Percentiles rank a stretch among this genome's conserved stretches.
Conservation (phyloP, 2,797 vertebrate genomes). For the Brachyrhaphis roseni region DNA sequence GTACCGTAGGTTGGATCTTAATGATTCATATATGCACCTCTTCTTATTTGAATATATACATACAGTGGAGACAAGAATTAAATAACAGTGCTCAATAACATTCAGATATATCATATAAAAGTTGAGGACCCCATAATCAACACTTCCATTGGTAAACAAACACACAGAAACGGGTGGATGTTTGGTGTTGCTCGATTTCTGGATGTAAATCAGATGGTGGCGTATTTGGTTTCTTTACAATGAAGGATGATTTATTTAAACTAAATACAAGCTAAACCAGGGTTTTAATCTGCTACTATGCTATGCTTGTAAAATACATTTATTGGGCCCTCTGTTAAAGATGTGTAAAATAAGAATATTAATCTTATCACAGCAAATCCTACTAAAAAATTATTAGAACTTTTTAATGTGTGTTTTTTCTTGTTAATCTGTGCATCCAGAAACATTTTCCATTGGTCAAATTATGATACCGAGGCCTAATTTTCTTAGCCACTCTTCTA, state of each 20-base stretch:
- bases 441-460: background rate
- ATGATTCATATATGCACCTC: slow-evolving; percentile 81
- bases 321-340: background rate
- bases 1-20: slow-evolving; percentile 80
- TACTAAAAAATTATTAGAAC: background rate
- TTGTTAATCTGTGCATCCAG: background rate
- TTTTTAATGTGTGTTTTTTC: background rate
- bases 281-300: background rate
- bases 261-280: slow-evolving; percentile 1
- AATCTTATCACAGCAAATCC: too few species aligned
- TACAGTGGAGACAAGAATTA: slow-evolving; percentile 85
- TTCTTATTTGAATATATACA: slow-evolving; percentile 81
- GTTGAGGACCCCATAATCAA: slow-evolving; percentile 73
- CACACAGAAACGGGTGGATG: slow-evolving; percentile 54
- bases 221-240: slow-evolving; percentile 53
- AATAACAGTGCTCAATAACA: slow-evolving; percentile 86
- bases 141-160: slow-evolving; percentile 79
- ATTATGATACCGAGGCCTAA: background rate
- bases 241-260: slow-evolving; percentile 10
- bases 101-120: slow-evolving; percentile 81
- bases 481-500: background rate
- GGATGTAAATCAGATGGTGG: slow-evolving; percentile 26
- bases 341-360: background rate
- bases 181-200: slow-evolving; percentile 50
- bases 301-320: background rate